These are phyloP conservation scores for Kryptolebias marmoratus DNA, from an alignment of 2,113 vertebrate genomes.

Conservation along the genomic window DNA sequence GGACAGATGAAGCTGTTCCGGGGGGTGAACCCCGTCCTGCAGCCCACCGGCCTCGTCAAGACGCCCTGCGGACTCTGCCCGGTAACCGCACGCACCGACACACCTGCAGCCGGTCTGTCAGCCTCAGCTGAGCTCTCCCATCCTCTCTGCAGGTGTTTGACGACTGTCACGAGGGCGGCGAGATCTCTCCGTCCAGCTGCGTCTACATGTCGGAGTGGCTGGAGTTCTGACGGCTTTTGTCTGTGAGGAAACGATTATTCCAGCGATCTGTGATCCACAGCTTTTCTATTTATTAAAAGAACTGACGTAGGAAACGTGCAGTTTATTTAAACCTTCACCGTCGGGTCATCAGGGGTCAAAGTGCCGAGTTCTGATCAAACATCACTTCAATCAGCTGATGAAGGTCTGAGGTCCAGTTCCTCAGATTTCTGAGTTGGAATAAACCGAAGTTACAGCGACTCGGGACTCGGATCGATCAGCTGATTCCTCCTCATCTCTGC, in stretches of 20 bases:
- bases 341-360: no score
- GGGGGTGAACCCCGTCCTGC: slow-evolving; percentile 88
- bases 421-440: no score
- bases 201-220: slow-evolving; percentile 96
- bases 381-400: no score
- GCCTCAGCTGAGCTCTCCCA: neutral
- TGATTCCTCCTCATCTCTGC: no score
- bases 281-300: slow-evolving; percentile 27
- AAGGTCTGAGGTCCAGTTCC: no score
- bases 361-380: no score
- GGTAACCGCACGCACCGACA: slow-evolving; percentile 67
- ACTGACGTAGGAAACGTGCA: no score
- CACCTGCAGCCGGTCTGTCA: neutral
- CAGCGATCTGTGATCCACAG: neutral
- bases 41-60: slow-evolving; percentile 90
- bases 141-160: slow-evolving; percentile 89
- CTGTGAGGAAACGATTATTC: slow-evolving; percentile 13
- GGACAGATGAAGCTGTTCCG: slow-evolving; percentile 96
- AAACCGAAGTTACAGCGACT: no score
- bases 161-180: slow-evolving; percentile 95
- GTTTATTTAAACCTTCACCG: neutral
- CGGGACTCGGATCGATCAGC: no score
- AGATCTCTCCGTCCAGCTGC: slow-evolving; percentile 95
- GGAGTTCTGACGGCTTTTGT: slow-evolving; percentile 82
- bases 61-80: slow-evolving; percentile 95